Conservation (phyloP, 2,888 invertebrate genomes). For the Hylaea fasciaria region DNA sequence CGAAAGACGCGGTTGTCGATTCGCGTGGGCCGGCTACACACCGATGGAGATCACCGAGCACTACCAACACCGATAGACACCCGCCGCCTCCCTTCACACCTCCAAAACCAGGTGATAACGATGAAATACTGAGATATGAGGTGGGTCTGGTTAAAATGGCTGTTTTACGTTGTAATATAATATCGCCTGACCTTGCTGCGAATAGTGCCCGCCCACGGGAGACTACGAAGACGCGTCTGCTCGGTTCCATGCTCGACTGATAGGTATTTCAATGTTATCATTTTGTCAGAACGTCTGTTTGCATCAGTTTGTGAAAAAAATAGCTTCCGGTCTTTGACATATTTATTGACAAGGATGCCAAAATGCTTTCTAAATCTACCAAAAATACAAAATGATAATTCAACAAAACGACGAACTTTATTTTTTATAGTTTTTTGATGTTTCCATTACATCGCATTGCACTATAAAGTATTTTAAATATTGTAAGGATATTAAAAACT, state of each 20-base stretch:
- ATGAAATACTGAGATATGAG: slow-evolving; percentile 34
- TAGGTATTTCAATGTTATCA: slow-evolving; percentile 48
- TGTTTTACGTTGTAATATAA: slow-evolving; percentile 73
- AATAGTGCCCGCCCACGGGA: slow-evolving; percentile 80
- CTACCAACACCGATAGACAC: slow-evolving; percentile 58
- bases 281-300: slow-evolving; percentile 17
- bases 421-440: too few relatives aligned
- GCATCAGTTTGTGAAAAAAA: slow-evolving; percentile 4
- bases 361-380: background rate
- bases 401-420: too few relatives aligned
- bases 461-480: too few relatives aligned
- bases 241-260: slow-evolving; percentile 48
- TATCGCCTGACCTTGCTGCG: slow-evolving; percentile 80
- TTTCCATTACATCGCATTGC: too few relatives aligned
- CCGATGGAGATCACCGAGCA: slow-evolving; percentile 56
- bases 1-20: slow-evolving; percentile 66
- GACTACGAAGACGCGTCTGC: slow-evolving; percentile 58
- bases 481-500: too few relatives aligned
- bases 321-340: slow-evolving; percentile 18
- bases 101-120: slow-evolving; percentile 36
- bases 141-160: slow-evolving; percentile 54
- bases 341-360: slow-evolving; percentile 14
- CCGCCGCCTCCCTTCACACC: slow-evolving; percentile 40
- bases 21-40: slow-evolving; percentile 67
- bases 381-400: background rate